These are phyloP conservation scores for Coleophora flavipennella DNA, from an alignment of 2,888 invertebrate genomes.

Conservation along the genomic window DNA sequence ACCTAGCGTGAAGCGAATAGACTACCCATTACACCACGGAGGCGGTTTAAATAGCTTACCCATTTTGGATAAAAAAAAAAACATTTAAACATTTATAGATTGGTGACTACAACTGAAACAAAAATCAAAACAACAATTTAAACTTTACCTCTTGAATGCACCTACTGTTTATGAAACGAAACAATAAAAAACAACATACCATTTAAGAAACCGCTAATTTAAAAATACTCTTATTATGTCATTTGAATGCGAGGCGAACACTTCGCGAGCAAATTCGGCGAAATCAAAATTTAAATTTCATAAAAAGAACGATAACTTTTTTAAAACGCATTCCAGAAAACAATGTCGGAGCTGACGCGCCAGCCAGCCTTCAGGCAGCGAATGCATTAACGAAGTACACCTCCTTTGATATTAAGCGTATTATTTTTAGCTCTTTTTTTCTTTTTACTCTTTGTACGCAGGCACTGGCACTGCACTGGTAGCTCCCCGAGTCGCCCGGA, in stretches of 20 bases:
- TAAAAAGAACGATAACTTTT: conserved; percentile 40
- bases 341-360: conserved; percentile 62
- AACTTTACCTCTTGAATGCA: no score
- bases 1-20: no score
- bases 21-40: no score
- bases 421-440: conserved; percentile 46
- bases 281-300: conserved; percentile 38
- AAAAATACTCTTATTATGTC: conserved; percentile 29
- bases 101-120: no score
- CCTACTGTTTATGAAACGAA: neutral
- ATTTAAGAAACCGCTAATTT: neutral
- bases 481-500: conserved; percentile 62
- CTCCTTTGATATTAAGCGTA: conserved; percentile 70
- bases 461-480: conserved; percentile 69
- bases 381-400: conserved; percentile 70
- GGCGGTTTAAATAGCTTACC: no score
- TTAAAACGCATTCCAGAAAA: conserved; percentile 67
- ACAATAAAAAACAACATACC: neutral
- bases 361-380: conserved; percentile 61
- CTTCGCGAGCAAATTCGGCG: conserved; percentile 34
- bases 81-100: no score
- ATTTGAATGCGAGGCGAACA: conserved; percentile 33
- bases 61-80: no score
- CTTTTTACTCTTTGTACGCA: conserved; percentile 37
- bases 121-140: no score